Conservation (phyloP, 2,797 vertebrate genomes). For the Rhinoraja longicauda region DNA sequence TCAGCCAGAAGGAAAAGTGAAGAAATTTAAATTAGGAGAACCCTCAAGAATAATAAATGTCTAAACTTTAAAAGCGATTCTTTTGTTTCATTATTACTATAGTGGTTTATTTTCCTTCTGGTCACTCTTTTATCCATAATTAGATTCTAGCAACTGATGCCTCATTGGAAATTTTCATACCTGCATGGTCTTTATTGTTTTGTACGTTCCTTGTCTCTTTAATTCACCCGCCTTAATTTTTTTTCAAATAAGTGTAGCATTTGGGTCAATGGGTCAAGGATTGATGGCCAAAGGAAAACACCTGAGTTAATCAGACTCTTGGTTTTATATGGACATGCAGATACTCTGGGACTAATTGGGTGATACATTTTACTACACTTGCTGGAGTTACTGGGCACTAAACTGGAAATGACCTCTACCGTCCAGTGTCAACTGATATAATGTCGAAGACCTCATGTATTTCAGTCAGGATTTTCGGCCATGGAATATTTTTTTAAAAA, state of each 20-base stretch:
- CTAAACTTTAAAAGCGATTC: background rate
- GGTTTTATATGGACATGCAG: no score
- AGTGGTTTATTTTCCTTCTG: background rate
- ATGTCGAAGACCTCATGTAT: no score
- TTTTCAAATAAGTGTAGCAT: background rate
- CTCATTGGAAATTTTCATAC: background rate
- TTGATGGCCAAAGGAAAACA: no score
- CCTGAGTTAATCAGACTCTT: no score
- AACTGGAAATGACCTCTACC: no score
- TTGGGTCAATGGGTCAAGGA: background rate
- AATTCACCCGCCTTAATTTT: background rate
- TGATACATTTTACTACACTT: no score
- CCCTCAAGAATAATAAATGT: background rate
- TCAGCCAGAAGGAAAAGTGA: background rate
- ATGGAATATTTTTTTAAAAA: no score
- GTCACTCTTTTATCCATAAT: background rate
- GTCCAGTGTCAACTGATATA: no score
- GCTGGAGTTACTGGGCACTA: no score
- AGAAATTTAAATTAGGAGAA: background rate
- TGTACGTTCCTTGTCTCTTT: background rate
- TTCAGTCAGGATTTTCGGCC: no score
- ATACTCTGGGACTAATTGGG: no score
- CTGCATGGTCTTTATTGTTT: background rate
- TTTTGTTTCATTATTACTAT: constrained; percentile 13
- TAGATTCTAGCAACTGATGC: background rate